A percentile compares a stretch with the other conserved stretches of the same genome.
phyloP scores from a whole-genome alignment of 92 coral and sea anemone species.

The Desmophyllum pertusum region DNA sequence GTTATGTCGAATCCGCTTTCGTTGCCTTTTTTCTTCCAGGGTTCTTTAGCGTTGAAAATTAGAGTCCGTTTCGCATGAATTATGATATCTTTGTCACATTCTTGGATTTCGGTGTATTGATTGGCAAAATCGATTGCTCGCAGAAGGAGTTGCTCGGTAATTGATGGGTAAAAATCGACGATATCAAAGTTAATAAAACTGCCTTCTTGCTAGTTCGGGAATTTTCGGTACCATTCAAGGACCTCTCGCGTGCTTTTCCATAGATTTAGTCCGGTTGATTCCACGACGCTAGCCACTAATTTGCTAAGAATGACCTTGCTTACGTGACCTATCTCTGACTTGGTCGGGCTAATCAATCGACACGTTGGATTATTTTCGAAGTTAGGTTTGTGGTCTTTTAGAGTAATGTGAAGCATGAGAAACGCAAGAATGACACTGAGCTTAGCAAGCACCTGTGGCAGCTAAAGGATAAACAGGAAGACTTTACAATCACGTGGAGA shows the following conservation, averaged over 20 bases:
- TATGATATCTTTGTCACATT: conserved; percentile 23
- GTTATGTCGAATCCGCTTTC: too few species aligned
- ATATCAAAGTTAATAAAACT: conserved; percentile 34
- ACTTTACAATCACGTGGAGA: too few species aligned
- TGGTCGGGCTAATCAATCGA: conserved; percentile 45
- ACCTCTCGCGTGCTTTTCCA: conserved; percentile 49
- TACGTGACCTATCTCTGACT: conserved; percentile 48
- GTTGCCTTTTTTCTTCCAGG: too few species aligned
- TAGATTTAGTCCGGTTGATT: too few species aligned
- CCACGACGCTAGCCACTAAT: too few species aligned
- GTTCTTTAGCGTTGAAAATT: conserved; percentile 22
- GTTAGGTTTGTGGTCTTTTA: conserved; percentile 52
- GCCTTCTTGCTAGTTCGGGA: conserved; percentile 25
- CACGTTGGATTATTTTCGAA: conserved; percentile 37
- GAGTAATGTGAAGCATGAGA: too few species aligned
- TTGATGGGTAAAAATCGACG: conserved; percentile 18
- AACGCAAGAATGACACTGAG: too few species aligned
- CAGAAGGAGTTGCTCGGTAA: too few species aligned
- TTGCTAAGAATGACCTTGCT: conserved; percentile 39
- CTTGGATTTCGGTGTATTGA: too few species aligned
- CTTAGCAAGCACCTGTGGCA: too few species aligned
- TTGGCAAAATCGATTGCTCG: too few species aligned
- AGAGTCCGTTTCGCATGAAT: conserved; percentile 40
- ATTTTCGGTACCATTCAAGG: conserved; percentile 25
- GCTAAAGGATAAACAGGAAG: too few species aligned